Evolutionary conservation across 2,113 vertebrate species (phyloP), one percentile per base, ranked within the genome.

Genomic region (Mesoclemmys tuberculata): DNA sequence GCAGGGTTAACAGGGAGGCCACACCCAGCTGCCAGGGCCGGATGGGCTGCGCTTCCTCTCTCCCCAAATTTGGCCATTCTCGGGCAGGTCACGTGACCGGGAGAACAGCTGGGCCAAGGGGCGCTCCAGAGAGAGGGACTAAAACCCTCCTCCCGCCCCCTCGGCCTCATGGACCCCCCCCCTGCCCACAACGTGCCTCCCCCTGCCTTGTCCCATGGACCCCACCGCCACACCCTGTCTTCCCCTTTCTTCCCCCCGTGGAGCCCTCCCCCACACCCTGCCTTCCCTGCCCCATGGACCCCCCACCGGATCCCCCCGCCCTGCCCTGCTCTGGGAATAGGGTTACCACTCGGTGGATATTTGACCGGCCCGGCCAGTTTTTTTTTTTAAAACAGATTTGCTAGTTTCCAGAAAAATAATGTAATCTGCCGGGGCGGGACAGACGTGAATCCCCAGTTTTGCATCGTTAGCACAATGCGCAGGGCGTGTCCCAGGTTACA

Each of bases 41-140:
- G 24, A 26, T n/a, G n/a, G 19, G 12, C n/a, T 68, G 9, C 2
- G 16, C 49, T 90, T 90, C 89, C 89, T 85, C 56, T 80, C 51
- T 68, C 22, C 38, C 89, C 89, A 80, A 85, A 90, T 90, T 90
- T 90, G 82, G 89, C 58, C 77, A 68, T 27, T 52, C 48, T 90
- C 38, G 26, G 5, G 56, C 82, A 12, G 79, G 22, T 85, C 83
- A 56, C 83, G 46, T 91, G 83, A 78, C n/a, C 27, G 8, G 35
- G 64, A 9, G n/a, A 68, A 35, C 8, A n/a, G 64, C 19, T 68
- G 64, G 35, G 64, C 19, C 19, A 52, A 52, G 18, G 4, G 4
- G 31, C 6, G 14, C 31, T 35, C 61, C 31, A 64, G 61, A n/a
- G 61, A 6, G 31, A 19, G 6, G 29, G 19, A 68, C 35, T 38